Evolutionary conservation across 2,113 vertebrate genomes (phyloP).

Genomic region (Scomber japonicus): DNA sequence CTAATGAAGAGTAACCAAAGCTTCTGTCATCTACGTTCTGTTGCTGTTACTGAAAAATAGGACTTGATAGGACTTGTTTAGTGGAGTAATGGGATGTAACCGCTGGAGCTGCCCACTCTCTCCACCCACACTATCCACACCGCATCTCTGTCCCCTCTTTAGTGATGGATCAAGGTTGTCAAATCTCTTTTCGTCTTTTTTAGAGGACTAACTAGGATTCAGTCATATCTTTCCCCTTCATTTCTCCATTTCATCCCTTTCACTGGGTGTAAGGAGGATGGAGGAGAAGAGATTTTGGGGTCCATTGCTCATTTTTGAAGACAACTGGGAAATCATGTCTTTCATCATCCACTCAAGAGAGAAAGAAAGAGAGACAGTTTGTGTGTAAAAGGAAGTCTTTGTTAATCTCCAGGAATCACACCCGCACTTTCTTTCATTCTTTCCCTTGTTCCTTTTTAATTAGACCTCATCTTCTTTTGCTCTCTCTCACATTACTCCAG

Average conservation of each 20-base stretch:
- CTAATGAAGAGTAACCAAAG: constrained; percentile 73
- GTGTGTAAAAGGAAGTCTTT: constrained; percentile 38
- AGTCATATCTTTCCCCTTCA: constrained; percentile 61
- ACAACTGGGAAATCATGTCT: constrained; percentile 43
- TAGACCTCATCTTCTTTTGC: constrained; percentile 62
- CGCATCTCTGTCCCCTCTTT: constrained; percentile 38
- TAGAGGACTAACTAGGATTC: constrained; percentile 57
- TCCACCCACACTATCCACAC: constrained; percentile 59
- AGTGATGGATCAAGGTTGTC: constrained; percentile 74
- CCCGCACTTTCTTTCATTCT: constrained; percentile 49
- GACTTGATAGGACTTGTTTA: constrained; percentile 76
- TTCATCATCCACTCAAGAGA: constrained; percentile 62
- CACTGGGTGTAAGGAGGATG: constrained; percentile 33
- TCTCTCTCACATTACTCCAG: constrained; percentile 55
- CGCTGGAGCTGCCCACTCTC: constrained; percentile 46
- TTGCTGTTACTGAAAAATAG: constrained; percentile 57
- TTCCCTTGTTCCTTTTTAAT: constrained; percentile 69
- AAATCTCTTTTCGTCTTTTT: constrained; percentile 61
- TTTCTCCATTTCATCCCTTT: constrained; percentile 64
- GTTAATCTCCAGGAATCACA: constrained; percentile 67
- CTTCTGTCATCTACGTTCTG: constrained; percentile 64
- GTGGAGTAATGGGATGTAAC: constrained; percentile 75
- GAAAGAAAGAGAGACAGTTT: constrained; percentile 11
- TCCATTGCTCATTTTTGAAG: constrained; percentile 67
- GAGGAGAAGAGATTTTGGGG: constrained; percentile 57